Base-by-base conservation (phyloP, 2,888 invertebrate genomes). In the Tholera decimalis region DNA sequence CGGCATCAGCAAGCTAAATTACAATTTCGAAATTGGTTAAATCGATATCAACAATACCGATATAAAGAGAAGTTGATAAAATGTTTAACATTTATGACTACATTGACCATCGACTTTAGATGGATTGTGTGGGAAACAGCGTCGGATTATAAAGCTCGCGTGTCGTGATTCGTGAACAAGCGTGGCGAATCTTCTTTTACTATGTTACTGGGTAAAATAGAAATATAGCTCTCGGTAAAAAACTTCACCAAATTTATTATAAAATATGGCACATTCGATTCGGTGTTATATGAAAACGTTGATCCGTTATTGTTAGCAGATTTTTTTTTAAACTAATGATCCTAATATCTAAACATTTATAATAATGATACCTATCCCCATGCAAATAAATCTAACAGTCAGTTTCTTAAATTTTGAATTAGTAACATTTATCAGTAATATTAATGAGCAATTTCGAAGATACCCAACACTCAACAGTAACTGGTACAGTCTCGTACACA, bases 91-190 rank as follows among this genome's bases (percentile, higher is more conserved):
- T 56, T 57, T 65, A 71, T 54, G 44, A 37, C 60, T 33, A 57
- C 35, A 28, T 51, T 26, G 46, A 72, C 76, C 76, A 79, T 78
- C 73, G 80, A 69, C 60, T 62, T 46, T 59, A 69, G 70, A 79
- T 70, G 70, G 63, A 61, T 77, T 74, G 77, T 71, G 64, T 77
- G 67, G 74, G 62, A 67, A 59, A 43, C 26, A 67, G 63, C 58
- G 8, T 59, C 66, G 39, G 33, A 9, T 66, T 61, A 24, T 63
- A 80, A 79, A 78, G 81, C 79, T 80, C 75, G 81, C 79, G 75
- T 79, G 81, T 77, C 53, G 69, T 75, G 75, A 69, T 15, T 80
- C 51, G 68, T 74, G 75, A 72, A 62, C 57, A 80, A 74, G 67
- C 78, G 56, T 66, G 50, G 72, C 63, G 39, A 58, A 70, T 70